These are phyloP conservation scores for Ptychochromis oligacanthus DNA, from an alignment of 2,113 vertebrate species.

Conservation along the genomic window DNA sequence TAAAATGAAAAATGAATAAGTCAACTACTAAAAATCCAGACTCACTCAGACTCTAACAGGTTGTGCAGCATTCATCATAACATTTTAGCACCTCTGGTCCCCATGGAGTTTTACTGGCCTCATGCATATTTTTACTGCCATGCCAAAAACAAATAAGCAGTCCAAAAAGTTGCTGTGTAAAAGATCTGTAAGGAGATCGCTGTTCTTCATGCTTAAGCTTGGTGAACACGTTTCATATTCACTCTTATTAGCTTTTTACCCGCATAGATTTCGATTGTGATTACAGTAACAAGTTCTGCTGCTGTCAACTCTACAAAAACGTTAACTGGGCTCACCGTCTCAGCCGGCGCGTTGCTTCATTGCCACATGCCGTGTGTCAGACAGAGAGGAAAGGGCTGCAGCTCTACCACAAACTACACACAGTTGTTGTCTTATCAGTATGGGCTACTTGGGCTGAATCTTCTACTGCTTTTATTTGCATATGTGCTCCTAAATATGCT, in stretches of 20 bases:
- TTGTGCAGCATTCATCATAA: background rate
- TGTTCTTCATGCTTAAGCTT: background rate
- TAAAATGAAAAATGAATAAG: background rate
- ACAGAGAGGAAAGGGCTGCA: background rate
- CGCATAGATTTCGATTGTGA: background rate
- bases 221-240: background rate
- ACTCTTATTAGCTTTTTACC: background rate
- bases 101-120: background rate
- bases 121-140: background rate
- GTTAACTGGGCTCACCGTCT: too few species aligned
- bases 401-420: background rate
- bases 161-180: background rate
- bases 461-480: background rate
- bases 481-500: background rate
- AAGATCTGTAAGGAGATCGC: background rate
- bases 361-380: too few species aligned
- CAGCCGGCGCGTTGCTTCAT: too few species aligned
- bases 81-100: background rate
- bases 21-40: background rate
- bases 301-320: background rate
- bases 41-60: background rate
- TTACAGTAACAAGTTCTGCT: background rate
- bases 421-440: background rate
- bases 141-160: background rate
- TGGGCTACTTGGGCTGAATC: background rate